Evolutionary conservation across 2,888 invertebrate genomes (phyloP), one percentile per base, ranked within the genome.

Genomic region (Spodoptera exigua): DNA sequence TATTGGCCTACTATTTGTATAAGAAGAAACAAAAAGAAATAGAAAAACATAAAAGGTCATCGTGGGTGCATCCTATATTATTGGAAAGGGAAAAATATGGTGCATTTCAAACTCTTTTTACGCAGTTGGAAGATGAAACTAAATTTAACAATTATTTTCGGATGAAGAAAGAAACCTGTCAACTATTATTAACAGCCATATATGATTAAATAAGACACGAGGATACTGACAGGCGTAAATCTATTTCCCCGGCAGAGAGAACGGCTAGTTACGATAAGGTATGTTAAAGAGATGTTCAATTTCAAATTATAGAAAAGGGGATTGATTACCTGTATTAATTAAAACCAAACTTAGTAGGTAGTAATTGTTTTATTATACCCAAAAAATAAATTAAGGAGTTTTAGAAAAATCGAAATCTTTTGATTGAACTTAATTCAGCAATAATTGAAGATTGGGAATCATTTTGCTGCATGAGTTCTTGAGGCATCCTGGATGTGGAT

Each of bases 21-120:
- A 71, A 68, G 69, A 74, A 74, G 66, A 74, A 73, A 73, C 70
- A 70, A 72, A 74, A 74, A 48, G 41, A 59, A 69, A 61, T 51
- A 74, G 67, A 73, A 74, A 71, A 76, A 71, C 68, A 70, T 70
- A 70, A 74, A 73, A 73, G 70, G 68, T 67, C 70, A 69, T 72
- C 60, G 62, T 76, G 73, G 66, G 68, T 76, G 63, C 71, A 76
- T 78, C 74, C 75, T 70, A 73, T 78, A 69, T 74, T 74, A 74
- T 68, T 70, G 67, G 63, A 76, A 75, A 71, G 70, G 71, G 72
- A 72, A 69, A n/a, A 77, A 70, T 71, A 73, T 70, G 69, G 55
- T 63, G 60, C 57, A 64, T 65, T 61, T 73, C 65, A 69, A 13
- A 65, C 65, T 54, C 70, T 74, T 70, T 70, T 70, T 67, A 72